Conservation (phyloP, 2,888 invertebrate genomes). For the Macropis europaea region DNA sequence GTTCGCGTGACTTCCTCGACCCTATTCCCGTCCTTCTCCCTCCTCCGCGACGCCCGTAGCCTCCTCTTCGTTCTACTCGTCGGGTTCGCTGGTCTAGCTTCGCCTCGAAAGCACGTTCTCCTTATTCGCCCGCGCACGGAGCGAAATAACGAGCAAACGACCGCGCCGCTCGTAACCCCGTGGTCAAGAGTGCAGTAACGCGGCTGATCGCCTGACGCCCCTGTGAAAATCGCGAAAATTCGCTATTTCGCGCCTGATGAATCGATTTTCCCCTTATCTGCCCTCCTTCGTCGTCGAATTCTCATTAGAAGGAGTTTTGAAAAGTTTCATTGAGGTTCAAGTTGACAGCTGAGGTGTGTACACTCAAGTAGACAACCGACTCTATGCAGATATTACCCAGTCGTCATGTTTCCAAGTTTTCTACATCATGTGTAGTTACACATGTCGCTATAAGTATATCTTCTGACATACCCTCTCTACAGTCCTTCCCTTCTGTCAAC, state of each 20-base stretch:
- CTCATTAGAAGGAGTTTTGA: too few species aligned
- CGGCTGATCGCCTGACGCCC: slow-evolving; percentile 46
- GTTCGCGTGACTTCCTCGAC: slow-evolving; percentile 58
- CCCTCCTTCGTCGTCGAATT: too few species aligned
- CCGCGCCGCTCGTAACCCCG: slow-evolving; percentile 54
- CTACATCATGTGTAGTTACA: too few species aligned
- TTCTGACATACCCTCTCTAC: too few species aligned
- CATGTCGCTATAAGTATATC: too few species aligned
- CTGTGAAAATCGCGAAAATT: slow-evolving; percentile 56
- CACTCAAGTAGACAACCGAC: too few species aligned
- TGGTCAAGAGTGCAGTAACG: slow-evolving; percentile 63
- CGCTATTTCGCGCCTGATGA: slow-evolving; percentile 13
- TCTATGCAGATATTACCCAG: too few species aligned
- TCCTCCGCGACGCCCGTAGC: neutral
- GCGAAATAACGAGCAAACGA: slow-evolving; percentile 63
- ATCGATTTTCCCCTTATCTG: neutral
- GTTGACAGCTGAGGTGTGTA: too few species aligned
- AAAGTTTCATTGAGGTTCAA: too few species aligned
- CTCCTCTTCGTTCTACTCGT: slow-evolving; percentile 6
- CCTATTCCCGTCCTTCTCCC: slow-evolving; percentile 14
- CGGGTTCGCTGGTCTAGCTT: neutral
- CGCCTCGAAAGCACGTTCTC: slow-evolving; percentile 33
- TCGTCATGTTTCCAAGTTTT: too few species aligned
- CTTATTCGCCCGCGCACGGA: slow-evolving; percentile 53
- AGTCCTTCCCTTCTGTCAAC: too few species aligned